Base-by-base conservation (phyloP, 2,113 vertebrate genomes). In the Cathartes aura region DNA sequence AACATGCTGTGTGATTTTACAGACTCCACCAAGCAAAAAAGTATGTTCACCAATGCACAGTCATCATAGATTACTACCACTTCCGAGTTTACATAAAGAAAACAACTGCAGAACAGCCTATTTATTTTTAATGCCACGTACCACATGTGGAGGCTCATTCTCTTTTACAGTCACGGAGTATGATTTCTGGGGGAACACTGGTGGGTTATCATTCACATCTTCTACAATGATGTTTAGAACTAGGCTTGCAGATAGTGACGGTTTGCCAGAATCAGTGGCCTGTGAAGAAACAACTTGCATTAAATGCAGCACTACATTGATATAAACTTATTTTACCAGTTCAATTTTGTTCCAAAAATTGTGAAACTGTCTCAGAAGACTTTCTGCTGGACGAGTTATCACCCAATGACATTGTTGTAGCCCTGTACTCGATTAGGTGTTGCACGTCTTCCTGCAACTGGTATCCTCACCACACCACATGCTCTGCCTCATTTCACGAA, bases 131-230 rank as follows among this genome's bases (percentile, higher is more conserved):
- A 14, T 42, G 38, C 40, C 70, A 89, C 93, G 1, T 94, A 98
- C 98, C 97, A 96, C 85, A 2, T 62, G 89, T 16, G 98, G 97
- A 89, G 96, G 94, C 50, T 98, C 93, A 0, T 98, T 98, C 87
- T 98, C 98, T 83, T 91, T 97, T 47, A 98, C 86, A 5, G 91
- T 72, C 75, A 97, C 71, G 0, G 80, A 66, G 82, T 96, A 97
- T 4, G 74, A 90, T 38, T 80, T 88, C 38, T 93, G 96, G 30
- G 87, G 82, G 48, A 98, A 89, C 78, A 95, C 89, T 3, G 98
- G 98, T 19, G 91, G 86, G 73, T 97, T 97, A 87, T 98, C 98
- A 56, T 98, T 97, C 78, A 67, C 70, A 45, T 98, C 98, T 68
- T 97, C 96, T n/a, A 98, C 97, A 19, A 62, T 2, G 43, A 98